Evolutionary conservation across 2,113 vertebrate species (phyloP).

Genomic region (Sitta europaea): DNA sequence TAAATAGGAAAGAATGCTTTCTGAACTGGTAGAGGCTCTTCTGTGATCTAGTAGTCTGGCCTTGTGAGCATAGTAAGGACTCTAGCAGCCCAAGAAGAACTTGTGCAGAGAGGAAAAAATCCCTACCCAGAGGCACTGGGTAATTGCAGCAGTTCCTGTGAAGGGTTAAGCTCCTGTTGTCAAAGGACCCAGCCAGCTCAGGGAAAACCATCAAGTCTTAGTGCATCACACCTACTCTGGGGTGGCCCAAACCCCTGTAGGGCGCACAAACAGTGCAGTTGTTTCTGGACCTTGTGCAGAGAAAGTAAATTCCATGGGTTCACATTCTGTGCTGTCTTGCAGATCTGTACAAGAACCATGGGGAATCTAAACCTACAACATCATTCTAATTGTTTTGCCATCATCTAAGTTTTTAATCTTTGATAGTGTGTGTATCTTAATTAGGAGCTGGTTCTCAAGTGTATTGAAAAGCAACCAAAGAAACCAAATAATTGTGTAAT

Average conservation of each 20-base stretch:
- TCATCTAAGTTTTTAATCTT: conserved; percentile 39
- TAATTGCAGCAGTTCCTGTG: background rate
- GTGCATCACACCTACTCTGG: background rate
- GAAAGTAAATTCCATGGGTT: background rate
- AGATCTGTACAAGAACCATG: background rate
- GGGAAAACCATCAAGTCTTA: background rate
- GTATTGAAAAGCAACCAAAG: conserved; percentile 49
- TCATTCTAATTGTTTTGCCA: conserved; percentile 59
- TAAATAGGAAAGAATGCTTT: background rate
- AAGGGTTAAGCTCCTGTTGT: background rate
- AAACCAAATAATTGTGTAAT: conserved; percentile 42
- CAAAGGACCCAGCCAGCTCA: background rate
- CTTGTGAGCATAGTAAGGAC: background rate
- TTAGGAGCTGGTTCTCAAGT: conserved; percentile 52
- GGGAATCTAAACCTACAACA: conserved; percentile 42
- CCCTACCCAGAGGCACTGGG: background rate
- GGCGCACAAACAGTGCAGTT: background rate
- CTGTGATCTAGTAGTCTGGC: background rate
- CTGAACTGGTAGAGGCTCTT: background rate
- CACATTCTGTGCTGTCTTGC: background rate
- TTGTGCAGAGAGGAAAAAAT: background rate
- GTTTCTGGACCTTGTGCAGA: background rate
- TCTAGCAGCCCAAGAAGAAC: background rate
- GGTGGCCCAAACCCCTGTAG: background rate
- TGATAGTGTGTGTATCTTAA: conserved; percentile 55